A percentile compares a stretch with the other conserved stretches of the same genome.
These are phyloP conservation scores for Laothoe populi DNA, from an alignment of 2,888 invertebrate genomes.

Conservation along the genomic window DNA sequence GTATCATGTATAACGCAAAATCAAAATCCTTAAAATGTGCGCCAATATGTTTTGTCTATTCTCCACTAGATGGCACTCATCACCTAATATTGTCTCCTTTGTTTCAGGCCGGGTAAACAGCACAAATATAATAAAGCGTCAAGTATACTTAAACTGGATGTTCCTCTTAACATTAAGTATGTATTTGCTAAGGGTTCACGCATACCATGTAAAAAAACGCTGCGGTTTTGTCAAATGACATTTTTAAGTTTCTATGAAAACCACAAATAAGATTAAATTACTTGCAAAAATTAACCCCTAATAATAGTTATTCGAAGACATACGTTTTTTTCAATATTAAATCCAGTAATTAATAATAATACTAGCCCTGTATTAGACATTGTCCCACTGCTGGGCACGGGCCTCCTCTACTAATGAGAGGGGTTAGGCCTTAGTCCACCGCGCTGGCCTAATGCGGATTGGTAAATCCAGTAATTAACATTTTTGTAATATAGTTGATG, in stretches of 20 bases:
- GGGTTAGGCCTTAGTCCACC: too few relatives aligned
- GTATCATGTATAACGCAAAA: too few relatives aligned
- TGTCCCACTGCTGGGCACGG: too few relatives aligned
- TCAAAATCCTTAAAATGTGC: too few relatives aligned
- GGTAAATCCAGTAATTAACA: neutral
- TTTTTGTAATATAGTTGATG: neutral
- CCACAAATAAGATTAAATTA: neutral
- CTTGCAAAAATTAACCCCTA: too few relatives aligned
- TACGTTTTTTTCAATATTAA: too few relatives aligned
- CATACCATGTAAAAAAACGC: constrained; percentile 50
- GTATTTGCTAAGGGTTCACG: constrained; percentile 46
- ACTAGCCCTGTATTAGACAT: too few relatives aligned
- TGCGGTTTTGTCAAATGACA: constrained; percentile 43
- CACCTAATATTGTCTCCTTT: constrained; percentile 37
- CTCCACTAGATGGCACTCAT: neutral
- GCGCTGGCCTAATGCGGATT: too few relatives aligned
- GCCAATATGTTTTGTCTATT: neutral
- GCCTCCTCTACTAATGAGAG: too few relatives aligned
- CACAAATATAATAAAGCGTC: constrained; percentile 43
- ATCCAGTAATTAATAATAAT: too few relatives aligned
- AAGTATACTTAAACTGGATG: constrained; percentile 68
- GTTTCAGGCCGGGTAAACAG: constrained; percentile 65
- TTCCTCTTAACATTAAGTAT: constrained; percentile 67
- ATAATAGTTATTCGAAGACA: too few relatives aligned
- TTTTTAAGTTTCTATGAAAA: constrained; percentile 19